phyloP scores from a whole-genome alignment of 2,797 vertebrate species.

The Gymnoscopelus microlampas region DNA sequence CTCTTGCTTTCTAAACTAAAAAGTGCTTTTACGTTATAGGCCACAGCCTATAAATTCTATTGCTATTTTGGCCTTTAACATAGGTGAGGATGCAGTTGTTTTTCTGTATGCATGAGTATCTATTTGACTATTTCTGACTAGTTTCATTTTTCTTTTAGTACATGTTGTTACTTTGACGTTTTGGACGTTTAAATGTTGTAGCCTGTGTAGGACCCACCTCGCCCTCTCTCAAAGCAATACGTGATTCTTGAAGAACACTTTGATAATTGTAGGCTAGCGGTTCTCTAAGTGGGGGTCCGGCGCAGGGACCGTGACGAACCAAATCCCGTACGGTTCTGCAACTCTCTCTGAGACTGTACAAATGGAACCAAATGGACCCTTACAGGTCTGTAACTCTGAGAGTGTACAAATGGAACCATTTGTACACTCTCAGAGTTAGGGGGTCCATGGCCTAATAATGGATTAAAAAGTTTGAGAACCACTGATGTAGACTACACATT shows the following conservation, averaged over 20 bases:
- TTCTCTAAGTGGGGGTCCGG: too few relatives aligned
- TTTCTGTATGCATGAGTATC: slow-evolving; percentile 52
- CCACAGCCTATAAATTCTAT: not conserved
- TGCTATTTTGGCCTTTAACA: not conserved
- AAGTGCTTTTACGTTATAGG: not conserved
- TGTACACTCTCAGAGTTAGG: too few relatives aligned
- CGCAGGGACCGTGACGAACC: too few relatives aligned
- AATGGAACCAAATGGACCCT: too few relatives aligned
- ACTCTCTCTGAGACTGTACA: too few relatives aligned
- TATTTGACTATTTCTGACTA: slow-evolving; percentile 13
- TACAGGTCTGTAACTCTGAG: too few relatives aligned
- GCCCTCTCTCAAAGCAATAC: slow-evolving; percentile 11
- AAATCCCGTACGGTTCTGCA: too few relatives aligned
- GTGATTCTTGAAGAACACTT: not conserved
- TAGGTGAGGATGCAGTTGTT: slow-evolving; percentile 24
- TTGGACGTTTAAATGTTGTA: slow-evolving; percentile 30
- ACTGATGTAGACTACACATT: too few relatives aligned
- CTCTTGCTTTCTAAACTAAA: slow-evolving; percentile 9
- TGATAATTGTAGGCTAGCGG: not conserved
- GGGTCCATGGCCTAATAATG: too few relatives aligned
- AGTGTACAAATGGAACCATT: too few relatives aligned
- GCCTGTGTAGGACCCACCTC: not conserved
- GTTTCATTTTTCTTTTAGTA: slow-evolving; percentile 18
- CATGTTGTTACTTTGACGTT: slow-evolving; percentile 21
- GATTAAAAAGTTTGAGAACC: too few relatives aligned